phyloP scores from a whole-genome alignment of 2,113 vertebrate genomes.

The Apistogramma diplotaenia region DNA sequence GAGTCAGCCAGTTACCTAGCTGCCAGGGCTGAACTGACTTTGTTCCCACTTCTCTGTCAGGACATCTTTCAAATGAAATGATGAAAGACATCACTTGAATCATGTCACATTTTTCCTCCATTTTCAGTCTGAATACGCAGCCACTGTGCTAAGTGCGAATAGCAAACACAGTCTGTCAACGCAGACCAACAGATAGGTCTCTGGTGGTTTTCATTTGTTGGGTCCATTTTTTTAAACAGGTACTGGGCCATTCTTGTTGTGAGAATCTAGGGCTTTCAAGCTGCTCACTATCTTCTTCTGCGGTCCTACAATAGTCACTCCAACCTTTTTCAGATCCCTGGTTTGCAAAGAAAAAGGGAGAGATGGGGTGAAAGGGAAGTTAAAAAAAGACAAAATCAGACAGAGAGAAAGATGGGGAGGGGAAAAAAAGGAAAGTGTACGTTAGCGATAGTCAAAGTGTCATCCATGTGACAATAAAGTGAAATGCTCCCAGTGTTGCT shows the following conservation, averaged over 20 bases:
- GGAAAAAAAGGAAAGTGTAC: conserved; percentile 15
- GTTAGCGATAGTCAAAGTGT: conserved; percentile 42
- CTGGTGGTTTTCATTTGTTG: conserved; percentile 36
- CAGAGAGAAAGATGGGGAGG: conserved; percentile 11
- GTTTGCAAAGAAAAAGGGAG: conserved; percentile 31
- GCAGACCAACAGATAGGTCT: conserved; percentile 35
- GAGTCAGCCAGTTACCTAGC: conserved; percentile 22
- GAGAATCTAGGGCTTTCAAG: conserved; percentile 93
- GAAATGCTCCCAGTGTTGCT: conserved; percentile 50
- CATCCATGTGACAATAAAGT: conserved; percentile 44
- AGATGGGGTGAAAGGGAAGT: neutral
- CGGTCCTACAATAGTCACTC: conserved; percentile 90
- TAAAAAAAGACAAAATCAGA: conserved; percentile 3
- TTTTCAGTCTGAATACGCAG: conserved; percentile 47
- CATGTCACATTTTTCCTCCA: neutral
- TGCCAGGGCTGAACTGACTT: conserved; percentile 26
- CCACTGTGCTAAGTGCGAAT: conserved; percentile 59
- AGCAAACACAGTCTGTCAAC: conserved; percentile 39
- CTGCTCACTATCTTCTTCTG: conserved; percentile 96
- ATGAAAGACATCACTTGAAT: conserved; percentile 38
- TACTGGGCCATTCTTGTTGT: conserved; percentile 91
- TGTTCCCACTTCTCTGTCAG: conserved; percentile 15
- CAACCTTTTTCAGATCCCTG: conserved; percentile 94
- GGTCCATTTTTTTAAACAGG: conserved; percentile 83
- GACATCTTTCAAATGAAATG: conserved; percentile 39